Conservation (phyloP, 2,888 invertebrate genomes). For the Boloria selene region DNA sequence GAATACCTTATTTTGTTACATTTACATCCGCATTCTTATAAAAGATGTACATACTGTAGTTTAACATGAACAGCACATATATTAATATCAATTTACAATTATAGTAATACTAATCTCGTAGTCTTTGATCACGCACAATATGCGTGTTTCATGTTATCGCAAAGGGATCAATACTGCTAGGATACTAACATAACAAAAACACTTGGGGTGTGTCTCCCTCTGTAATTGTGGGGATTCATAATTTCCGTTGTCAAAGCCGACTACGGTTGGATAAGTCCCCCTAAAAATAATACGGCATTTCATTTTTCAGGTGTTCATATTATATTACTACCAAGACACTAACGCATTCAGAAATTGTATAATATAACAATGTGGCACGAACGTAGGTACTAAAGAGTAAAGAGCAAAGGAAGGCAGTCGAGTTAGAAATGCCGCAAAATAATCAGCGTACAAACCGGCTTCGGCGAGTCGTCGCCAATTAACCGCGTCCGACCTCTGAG, state of each 20-base stretch:
- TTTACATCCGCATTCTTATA: too few relatives aligned
- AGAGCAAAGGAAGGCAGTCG: conserved; percentile 40
- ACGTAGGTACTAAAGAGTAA: conserved; percentile 26
- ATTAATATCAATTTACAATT: not conserved
- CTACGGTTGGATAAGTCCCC: conserved; percentile 45
- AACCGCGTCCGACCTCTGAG: conserved; percentile 74
- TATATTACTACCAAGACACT: not conserved
- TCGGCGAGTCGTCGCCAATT: conserved; percentile 71
- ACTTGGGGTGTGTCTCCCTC: conserved; percentile 52
- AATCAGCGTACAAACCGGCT: conserved; percentile 70
- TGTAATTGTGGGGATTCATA: conserved; percentile 63
- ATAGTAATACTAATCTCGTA: not conserved
- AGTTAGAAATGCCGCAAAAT: conserved; percentile 71
- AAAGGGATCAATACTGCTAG: conserved; percentile 71
- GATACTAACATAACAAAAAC: conserved; percentile 66
- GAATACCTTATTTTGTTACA: too few relatives aligned
- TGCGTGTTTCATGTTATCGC: too few relatives aligned
- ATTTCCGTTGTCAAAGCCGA: conserved; percentile 68
- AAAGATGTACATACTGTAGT: too few relatives aligned
- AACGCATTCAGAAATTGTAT: not conserved
- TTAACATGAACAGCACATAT: too few relatives aligned
- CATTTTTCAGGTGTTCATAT: not conserved
- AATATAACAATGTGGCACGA: not conserved
- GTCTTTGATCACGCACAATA: not conserved
- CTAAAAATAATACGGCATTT: conserved; percentile 20